phyloP scores from a whole-genome alignment of 2,113 vertebrate genomes.

The Nannobrachium achirus region DNA sequence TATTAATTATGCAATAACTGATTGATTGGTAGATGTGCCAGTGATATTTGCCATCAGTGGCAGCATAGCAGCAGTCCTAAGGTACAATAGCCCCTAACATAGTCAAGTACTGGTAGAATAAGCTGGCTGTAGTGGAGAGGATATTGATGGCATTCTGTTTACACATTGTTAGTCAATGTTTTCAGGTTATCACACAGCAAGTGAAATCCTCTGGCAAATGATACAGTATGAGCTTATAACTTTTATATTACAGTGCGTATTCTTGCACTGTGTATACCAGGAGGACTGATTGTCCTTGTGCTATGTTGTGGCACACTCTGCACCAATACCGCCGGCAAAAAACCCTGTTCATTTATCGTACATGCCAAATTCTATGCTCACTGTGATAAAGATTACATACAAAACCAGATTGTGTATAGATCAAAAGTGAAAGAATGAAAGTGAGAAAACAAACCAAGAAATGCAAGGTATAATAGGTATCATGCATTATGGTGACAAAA shows the following conservation, averaged over 20 bases:
- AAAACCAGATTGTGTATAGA: not conserved
- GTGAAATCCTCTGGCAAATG: not conserved
- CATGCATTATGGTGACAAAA: constrained; percentile 1
- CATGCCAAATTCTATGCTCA: not conserved
- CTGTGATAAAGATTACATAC: not conserved
- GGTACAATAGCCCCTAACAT: not conserved
- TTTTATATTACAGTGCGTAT: not conserved
- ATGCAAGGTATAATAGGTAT: not conserved
- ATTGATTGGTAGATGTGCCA: not conserved
- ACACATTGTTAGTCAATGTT: too few species aligned
- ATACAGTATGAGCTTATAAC: not conserved
- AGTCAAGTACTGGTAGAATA: too few species aligned
- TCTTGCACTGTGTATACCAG: not conserved
- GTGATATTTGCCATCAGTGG: not conserved
- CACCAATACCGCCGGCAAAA: not conserved
- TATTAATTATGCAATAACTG: not conserved
- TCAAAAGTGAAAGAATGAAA: not conserved
- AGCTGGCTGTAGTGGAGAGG: not conserved
- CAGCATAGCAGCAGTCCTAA: not conserved
- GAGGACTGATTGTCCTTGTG: not conserved
- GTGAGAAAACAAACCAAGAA: not conserved
- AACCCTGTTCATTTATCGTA: not conserved
- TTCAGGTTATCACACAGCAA: not conserved
- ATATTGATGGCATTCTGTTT: not conserved
- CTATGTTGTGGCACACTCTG: not conserved